phyloP scores from a whole-genome alignment of 35 echinoderm and acorn worm species.

The Hemicentrotus pulcherrimus region DNA sequence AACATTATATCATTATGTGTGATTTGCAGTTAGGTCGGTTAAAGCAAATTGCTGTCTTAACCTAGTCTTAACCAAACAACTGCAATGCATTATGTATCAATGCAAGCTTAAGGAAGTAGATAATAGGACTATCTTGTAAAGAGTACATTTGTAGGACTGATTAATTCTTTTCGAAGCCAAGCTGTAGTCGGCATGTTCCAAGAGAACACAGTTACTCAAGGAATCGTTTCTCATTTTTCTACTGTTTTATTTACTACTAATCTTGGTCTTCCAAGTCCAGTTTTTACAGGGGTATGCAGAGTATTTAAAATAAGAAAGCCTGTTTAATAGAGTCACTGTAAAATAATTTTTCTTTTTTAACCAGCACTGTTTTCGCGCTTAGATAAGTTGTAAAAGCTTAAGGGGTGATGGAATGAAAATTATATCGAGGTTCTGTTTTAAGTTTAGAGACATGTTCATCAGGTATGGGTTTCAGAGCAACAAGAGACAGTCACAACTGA shows the following conservation, averaged over 20 bases:
- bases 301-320: neutral
- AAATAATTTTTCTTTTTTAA: neutral
- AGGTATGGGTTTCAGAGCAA: neutral
- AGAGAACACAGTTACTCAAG: neutral
- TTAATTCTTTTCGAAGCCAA: neutral
- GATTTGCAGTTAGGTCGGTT: neutral
- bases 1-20: neutral
- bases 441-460: neutral
- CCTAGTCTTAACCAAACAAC: neutral
- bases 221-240: neutral
- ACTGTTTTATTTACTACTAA: neutral
- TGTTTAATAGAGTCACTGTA: neutral
- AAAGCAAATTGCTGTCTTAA: neutral
- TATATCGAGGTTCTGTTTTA: neutral
- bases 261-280: neutral
- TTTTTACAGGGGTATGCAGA: neutral
- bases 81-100: neutral
- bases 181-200: neutral
- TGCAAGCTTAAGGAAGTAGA: neutral
- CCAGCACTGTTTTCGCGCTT: neutral
- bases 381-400: neutral
- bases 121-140: neutral
- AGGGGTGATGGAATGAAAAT: neutral
- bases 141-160: neutral
- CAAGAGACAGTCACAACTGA: no score